These are phyloP conservation scores for Muscicapa comitata DNA, from an alignment of 2,797 vertebrate species.

Conservation along the genomic window DNA sequence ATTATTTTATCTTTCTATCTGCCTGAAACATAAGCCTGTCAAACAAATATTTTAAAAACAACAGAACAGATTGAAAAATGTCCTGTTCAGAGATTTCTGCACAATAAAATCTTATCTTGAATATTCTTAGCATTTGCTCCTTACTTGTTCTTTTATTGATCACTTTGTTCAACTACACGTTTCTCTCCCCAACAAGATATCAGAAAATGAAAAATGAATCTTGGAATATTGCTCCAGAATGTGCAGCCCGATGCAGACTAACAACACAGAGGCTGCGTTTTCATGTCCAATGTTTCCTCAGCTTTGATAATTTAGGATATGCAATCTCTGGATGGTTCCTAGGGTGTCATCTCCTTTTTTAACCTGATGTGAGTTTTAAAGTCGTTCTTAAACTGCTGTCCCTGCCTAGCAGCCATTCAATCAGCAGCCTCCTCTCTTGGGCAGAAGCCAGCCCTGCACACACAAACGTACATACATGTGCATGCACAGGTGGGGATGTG, in stretches of 20 bases:
- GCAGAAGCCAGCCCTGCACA: neutral
- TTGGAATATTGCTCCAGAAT: neutral
- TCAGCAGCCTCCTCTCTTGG: neutral
- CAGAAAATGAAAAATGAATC: slow-evolving; percentile 30
- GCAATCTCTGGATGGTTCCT: neutral
- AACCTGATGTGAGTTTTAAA: neutral
- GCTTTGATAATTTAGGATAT: neutral
- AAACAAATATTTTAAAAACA: neutral
- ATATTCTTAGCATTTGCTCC: neutral
- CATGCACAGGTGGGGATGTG: rapidly evolving
- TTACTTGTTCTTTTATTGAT: slow-evolving; percentile 32
- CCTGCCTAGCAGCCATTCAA: neutral
- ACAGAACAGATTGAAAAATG: neutral
- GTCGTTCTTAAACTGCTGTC: neutral
- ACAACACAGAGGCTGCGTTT: rapidly evolving
- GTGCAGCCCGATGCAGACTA: neutral
- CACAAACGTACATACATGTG: neutral
- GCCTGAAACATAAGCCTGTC: neutral
- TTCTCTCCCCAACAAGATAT: neutral
- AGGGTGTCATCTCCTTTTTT: neutral
- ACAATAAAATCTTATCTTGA: slow-evolving; percentile 17
- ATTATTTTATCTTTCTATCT: neutral
- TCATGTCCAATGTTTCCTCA: neutral
- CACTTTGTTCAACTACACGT: neutral
- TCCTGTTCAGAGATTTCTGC: neutral